Percentiles rank a stretch among this genome's conserved stretches.
phyloP scores from a whole-genome alignment of 2,888 invertebrate genomes.

The Heterodera filipjevi region DNA sequence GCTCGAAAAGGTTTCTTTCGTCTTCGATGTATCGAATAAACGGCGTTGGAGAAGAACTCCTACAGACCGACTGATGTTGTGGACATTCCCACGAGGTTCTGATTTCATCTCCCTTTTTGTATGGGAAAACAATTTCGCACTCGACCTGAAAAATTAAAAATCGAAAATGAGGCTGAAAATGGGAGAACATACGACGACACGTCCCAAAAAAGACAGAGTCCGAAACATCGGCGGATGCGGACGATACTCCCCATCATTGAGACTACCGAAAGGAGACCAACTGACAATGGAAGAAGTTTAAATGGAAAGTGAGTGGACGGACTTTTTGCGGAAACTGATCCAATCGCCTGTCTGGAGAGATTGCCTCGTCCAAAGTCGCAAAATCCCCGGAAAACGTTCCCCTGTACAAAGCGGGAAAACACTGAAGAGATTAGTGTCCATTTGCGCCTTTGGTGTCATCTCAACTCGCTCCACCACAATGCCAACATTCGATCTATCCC shows the following conservation, averaged over 20 bases:
- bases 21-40: constrained; percentile 21
- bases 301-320: neutral
- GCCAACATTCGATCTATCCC: neutral
- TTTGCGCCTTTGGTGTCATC: neutral
- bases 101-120: neutral
- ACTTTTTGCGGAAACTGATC: constrained; percentile 5
- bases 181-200: constrained; percentile 16
- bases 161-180: neutral
- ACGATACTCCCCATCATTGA: constrained; percentile 4
- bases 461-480: neutral
- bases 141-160: constrained; percentile 4
- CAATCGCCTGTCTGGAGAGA: neutral
- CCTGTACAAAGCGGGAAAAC: neutral
- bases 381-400: neutral
- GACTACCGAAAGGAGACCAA: constrained; percentile 13
- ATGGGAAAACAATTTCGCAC: constrained; percentile 13
- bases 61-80: neutral
- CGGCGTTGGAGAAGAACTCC: constrained; percentile 16
- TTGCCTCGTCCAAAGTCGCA: neutral
- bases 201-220: constrained; percentile 18
- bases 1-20: neutral
- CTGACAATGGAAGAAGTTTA: neutral
- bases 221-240: constrained; percentile 12
- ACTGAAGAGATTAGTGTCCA: neutral
- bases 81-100: constrained; percentile 9